These are phyloP conservation scores for Malachius bipustulatus DNA, from an alignment of 2,888 invertebrate species.

Conservation along the genomic window DNA sequence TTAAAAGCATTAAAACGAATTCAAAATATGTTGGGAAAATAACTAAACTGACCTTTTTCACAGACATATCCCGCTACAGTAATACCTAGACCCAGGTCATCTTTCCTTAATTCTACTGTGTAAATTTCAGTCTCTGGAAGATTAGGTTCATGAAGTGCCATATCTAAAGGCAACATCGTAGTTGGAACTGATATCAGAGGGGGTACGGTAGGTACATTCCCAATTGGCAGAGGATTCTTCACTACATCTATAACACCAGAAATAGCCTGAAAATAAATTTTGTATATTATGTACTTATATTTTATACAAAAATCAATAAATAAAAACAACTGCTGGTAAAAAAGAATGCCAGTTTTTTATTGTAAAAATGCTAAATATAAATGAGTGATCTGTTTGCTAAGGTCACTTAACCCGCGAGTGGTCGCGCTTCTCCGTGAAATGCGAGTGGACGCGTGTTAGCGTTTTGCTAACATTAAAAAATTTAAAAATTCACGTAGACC, in stretches of 20 bases:
- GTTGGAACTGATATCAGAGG: constrained; percentile 12
- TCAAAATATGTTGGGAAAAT: neutral
- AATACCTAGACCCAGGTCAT: constrained; percentile 85
- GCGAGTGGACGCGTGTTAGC: no score
- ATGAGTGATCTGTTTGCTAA: no score
- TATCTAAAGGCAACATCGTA: constrained; percentile 40
- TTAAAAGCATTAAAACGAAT: no score
- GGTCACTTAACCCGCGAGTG: no score
- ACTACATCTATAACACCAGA: constrained; percentile 54
- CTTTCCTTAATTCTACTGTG: constrained; percentile 81
- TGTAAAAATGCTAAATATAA: no score
- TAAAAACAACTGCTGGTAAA: no score
- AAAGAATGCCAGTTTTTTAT: no score
- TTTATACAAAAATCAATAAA: no score
- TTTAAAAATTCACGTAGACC: no score
- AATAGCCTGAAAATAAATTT: constrained; percentile 39
- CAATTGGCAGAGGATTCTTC: constrained; percentile 45
- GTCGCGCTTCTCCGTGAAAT: no score
- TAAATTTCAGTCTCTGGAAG: constrained; percentile 84
- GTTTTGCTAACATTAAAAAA: no score
- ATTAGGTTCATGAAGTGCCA: constrained; percentile 48
- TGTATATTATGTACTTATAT: constrained; percentile 5
- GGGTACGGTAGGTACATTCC: constrained; percentile 18
- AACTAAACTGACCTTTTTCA: constrained; percentile 55
- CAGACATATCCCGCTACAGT: constrained; percentile 96